phyloP scores from a whole-genome alignment of 1,140 invertebrate genomes.

The Reticulitermes speratus region DNA sequence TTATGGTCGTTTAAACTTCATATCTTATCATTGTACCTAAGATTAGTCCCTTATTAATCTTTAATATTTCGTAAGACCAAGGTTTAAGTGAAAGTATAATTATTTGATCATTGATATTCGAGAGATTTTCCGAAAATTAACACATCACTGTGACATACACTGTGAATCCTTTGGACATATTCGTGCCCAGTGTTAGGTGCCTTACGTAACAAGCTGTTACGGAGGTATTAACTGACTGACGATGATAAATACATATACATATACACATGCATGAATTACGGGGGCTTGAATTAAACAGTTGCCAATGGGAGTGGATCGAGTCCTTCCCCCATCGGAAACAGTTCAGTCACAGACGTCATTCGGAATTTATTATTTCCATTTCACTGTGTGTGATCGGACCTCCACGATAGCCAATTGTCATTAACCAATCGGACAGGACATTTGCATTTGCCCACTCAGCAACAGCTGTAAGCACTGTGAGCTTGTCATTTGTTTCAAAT shows the following conservation, averaged over 20 bases:
- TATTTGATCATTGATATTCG: no score
- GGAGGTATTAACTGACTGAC: neutral
- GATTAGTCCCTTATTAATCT: no score
- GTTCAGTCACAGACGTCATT: constrained; percentile 4
- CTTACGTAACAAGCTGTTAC: neutral
- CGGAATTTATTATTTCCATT: constrained; percentile 25
- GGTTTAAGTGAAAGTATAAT: no score
- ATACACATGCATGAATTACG: neutral
- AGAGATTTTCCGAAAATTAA: no score
- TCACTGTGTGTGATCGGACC: constrained; percentile 19
- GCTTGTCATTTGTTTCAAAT: constrained; percentile 35
- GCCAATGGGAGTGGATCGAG: neutral
- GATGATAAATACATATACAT: neutral
- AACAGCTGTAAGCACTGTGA: constrained; percentile 20
- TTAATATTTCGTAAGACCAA: no score
- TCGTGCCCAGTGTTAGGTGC: neutral
- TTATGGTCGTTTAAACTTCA: no score
- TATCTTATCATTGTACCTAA: no score
- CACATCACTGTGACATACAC: no score
- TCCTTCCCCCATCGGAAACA: neutral
- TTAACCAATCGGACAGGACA: constrained; percentile 28
- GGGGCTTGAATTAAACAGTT: neutral
- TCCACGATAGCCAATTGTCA: constrained; percentile 21
- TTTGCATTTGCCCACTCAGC: constrained; percentile 30
- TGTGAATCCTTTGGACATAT: neutral